Evolutionary conservation across 2,113 vertebrate species (phyloP).

Genomic region (Psettodes erumei): DNA sequence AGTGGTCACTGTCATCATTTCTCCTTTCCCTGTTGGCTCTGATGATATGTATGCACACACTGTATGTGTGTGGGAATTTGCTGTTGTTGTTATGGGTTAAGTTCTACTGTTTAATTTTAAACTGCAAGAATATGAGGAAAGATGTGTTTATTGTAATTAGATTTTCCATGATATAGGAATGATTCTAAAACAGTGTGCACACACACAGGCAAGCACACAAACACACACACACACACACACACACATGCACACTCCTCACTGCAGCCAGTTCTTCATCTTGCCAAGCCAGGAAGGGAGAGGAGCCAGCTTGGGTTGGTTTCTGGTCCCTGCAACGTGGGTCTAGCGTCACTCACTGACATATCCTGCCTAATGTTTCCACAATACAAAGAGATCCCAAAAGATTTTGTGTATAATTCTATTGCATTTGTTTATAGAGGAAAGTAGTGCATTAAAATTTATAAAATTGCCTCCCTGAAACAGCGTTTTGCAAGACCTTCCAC

Average conservation of each 20-base stretch:
- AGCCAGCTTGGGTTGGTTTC: conserved; percentile 37
- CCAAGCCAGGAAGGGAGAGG: conserved; percentile 12
- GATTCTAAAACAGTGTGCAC: neutral
- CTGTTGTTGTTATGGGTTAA: neutral
- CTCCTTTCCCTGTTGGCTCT: neutral
- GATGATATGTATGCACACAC: no score
- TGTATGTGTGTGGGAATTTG: neutral
- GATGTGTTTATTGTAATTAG: neutral
- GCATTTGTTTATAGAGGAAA: conserved; percentile 8
- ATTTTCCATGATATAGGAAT: conserved; percentile 2
- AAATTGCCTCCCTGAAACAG: conserved; percentile 12
- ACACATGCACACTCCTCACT: neutral
- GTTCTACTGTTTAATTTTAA: neutral
- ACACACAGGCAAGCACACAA: conserved; percentile 7
- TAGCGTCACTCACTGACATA: conserved; percentile 20
- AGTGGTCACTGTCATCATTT: neutral
- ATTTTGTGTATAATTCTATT: conserved; percentile 14
- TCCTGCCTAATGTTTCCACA: conserved; percentile 35
- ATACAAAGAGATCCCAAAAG: conserved; percentile 3
- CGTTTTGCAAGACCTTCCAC: conserved; percentile 2
- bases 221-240: neutral
- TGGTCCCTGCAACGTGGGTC: conserved; percentile 16
- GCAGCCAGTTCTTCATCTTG: conserved; percentile 24
- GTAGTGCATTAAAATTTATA: conserved; percentile 17
- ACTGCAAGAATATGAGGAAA: neutral